Evolutionary conservation across 53 echinoderm and acorn worm species (phyloP).

Genomic region (Henricia sp.): DNA sequence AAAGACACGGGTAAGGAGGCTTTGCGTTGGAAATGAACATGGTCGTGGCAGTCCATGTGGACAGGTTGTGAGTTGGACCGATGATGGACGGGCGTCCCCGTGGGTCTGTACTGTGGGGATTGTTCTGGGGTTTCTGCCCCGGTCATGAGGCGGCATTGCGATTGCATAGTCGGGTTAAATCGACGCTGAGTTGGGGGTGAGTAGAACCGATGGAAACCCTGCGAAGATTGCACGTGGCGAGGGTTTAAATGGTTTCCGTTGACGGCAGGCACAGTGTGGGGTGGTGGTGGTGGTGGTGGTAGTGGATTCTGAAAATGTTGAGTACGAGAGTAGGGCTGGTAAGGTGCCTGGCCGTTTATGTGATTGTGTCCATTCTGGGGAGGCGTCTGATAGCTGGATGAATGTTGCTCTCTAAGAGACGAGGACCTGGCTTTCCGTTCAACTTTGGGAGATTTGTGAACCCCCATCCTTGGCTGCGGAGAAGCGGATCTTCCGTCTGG

Average conservation of each 20-base stretch:
- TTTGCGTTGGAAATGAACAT: slow-evolving; percentile 79
- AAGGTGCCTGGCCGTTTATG: slow-evolving; percentile 57
- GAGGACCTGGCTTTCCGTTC: slow-evolving; percentile 46
- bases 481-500: slow-evolving; percentile 48
- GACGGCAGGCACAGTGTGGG: slow-evolving; percentile 18
- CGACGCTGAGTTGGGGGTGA: slow-evolving; percentile 44
- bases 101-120: slow-evolving; percentile 33
- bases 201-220: slow-evolving; percentile 52
- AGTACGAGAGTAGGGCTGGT: slow-evolving; percentile 24
- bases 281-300: no score
- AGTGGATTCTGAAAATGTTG: slow-evolving; percentile 40
- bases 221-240: slow-evolving; percentile 16
- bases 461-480: slow-evolving; percentile 49
- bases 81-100: slow-evolving; percentile 27
- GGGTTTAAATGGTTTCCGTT: slow-evolving; percentile 26
- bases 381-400: not conserved
- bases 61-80: slow-evolving; percentile 53
- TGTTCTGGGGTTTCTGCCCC: slow-evolving; percentile 21
- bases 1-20: slow-evolving; percentile 93
- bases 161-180: slow-evolving; percentile 36
- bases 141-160: slow-evolving; percentile 35
- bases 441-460: slow-evolving; percentile 50
- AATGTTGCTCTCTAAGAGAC: slow-evolving; percentile 27
- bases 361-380: slow-evolving; percentile 58
- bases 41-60: slow-evolving; percentile 48